Conservation (phyloP, 2,113 vertebrate species). For the Ammodytes marinus region DNA sequence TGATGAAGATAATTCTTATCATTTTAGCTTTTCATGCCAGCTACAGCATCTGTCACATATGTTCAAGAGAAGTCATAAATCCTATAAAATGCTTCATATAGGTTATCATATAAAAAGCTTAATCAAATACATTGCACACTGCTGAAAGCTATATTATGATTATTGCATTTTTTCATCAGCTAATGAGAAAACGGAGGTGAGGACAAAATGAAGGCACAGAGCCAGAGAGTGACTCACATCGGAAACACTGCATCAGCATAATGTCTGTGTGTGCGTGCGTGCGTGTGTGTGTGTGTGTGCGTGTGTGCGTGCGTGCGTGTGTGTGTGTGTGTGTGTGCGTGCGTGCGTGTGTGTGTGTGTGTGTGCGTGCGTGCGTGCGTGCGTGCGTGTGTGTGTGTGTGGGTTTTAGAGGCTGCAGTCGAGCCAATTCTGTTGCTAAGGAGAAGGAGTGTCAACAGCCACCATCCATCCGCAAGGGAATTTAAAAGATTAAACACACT, state of each 20-base stretch:
- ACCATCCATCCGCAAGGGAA: neutral
- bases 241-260: conserved; percentile 46
- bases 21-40: too few relatives aligned
- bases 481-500: conserved; percentile 1
- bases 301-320: neutral
- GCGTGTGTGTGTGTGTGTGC: neutral
- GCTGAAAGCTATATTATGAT: too few relatives aligned
- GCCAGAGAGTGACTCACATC: conserved; percentile 46
- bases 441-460: conserved; percentile 35
- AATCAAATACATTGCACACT: too few relatives aligned
- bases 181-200: neutral
- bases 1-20: too few relatives aligned
- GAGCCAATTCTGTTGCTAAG: conserved; percentile 43
- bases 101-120: too few relatives aligned
- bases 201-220: conserved; percentile 19
- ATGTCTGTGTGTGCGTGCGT: conserved; percentile 7
- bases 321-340: neutral
- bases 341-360: neutral
- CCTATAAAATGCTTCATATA: too few relatives aligned
- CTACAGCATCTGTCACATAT: too few relatives aligned
- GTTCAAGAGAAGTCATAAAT: too few relatives aligned
- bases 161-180: neutral
- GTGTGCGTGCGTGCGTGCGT: neutral
- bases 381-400: neutral
- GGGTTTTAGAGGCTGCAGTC: conserved; percentile 8